phyloP scores from a whole-genome alignment of 1,140 invertebrate species.

The Drosophila baimaii region DNA sequence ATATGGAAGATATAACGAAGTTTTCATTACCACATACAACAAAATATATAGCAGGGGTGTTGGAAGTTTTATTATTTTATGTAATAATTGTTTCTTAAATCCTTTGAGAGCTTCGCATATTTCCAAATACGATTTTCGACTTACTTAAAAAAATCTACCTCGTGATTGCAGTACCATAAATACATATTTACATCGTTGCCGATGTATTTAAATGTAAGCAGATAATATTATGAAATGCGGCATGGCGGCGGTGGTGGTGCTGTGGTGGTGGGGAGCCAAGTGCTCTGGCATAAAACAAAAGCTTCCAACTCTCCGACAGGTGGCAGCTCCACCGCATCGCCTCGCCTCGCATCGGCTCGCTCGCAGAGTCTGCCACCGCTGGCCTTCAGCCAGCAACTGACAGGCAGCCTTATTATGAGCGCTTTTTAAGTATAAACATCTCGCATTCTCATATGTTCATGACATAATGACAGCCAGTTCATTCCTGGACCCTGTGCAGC shows the following conservation, averaged over 20 bases:
- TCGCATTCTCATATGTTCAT: conserved; percentile 64
- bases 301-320: conserved; percentile 39
- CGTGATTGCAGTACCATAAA: not conserved
- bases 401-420: conserved; percentile 58
- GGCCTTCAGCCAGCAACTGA: conserved; percentile 42
- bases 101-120: too few species aligned
- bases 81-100: not conserved
- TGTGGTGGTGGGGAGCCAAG: conserved; percentile 3
- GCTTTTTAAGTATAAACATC: conserved; percentile 66
- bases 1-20: too few species aligned
- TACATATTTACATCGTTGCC: not conserved
- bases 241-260: too few species aligned
- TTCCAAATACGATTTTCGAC: too few species aligned
- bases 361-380: conserved; percentile 27
- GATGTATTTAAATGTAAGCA: conserved; percentile 32
- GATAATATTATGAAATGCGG: conserved; percentile 37
- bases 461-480: conserved; percentile 73
- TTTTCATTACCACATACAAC: not conserved
- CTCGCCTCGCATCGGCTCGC: conserved; percentile 24
- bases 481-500: conserved; percentile 27
- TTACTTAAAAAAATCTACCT: not conserved
- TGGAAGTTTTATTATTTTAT: not conserved
- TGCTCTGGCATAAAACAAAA: conserved; percentile 32
- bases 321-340: conserved; percentile 38
- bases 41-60: too few species aligned